Evolutionary conservation across 1,140 invertebrate species (phyloP).

Genomic region (Euwallacea similis): DNA sequence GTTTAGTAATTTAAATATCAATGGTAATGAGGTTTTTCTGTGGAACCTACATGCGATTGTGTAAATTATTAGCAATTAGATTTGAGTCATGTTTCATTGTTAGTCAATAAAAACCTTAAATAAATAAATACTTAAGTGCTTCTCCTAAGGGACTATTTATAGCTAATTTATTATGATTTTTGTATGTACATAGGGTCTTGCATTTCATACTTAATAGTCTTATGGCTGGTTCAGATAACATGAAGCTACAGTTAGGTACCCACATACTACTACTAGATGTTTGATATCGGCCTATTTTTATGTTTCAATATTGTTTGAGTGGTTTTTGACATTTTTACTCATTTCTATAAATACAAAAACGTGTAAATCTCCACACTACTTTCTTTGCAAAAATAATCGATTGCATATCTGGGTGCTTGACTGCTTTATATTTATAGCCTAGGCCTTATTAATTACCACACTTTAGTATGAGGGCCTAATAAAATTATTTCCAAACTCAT

Average conservation of each 20-base stretch:
- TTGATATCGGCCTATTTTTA: background rate
- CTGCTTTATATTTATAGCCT: too few relatives aligned
- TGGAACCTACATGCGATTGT: constrained; percentile 29
- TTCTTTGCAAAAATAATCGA: constrained; percentile 20
- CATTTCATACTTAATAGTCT: background rate
- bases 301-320: background rate
- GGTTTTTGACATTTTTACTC: constrained; percentile 1
- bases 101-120: constrained; percentile 22
- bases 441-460: background rate
- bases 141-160: background rate
- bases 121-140: background rate
- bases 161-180: constrained; percentile 9
- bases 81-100: constrained; percentile 24
- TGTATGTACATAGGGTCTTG: background rate
- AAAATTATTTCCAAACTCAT: background rate
- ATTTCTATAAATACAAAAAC: constrained; percentile 27
- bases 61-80: constrained; percentile 30
- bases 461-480: background rate
- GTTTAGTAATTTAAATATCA: constrained; percentile 19
- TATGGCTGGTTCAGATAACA: background rate
- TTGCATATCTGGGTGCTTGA: constrained; percentile 1
- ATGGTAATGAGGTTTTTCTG: constrained; percentile 14
- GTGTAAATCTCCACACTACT: constrained; percentile 17
- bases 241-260: too few relatives aligned
- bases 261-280: too few relatives aligned